phyloP scores from a whole-genome alignment of 2,113 vertebrate genomes.

The Pelodiscus sinensis region DNA sequence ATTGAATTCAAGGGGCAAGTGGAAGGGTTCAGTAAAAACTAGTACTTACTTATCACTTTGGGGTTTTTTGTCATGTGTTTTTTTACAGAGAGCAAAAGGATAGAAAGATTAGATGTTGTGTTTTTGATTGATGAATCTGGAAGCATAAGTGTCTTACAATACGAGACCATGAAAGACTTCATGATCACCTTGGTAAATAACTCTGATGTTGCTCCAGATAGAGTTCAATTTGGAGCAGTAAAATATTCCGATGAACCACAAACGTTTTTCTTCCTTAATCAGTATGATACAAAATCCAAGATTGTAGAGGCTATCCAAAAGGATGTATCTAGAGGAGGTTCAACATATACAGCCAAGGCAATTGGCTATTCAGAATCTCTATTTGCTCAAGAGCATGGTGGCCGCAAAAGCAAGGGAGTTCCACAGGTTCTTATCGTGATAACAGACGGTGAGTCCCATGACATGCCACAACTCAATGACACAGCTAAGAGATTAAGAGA shows the following conservation, averaged over 20 bases:
- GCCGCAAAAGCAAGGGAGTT: conserved; percentile 59
- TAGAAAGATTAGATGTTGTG: conserved; percentile 74
- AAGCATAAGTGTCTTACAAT: conserved; percentile 60
- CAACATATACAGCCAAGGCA: conserved; percentile 62
- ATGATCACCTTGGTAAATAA: conserved; percentile 74
- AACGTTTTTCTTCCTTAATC: conserved; percentile 63
- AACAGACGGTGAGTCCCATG: conserved; percentile 72
- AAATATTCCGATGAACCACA: conserved; percentile 66
- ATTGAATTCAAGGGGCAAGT: background rate
- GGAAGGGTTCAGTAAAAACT: background rate
- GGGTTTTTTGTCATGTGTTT: background rate
- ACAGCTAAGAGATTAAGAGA: conserved; percentile 55
- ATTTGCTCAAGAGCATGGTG: conserved; percentile 57
- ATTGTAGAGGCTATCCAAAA: conserved; percentile 49
- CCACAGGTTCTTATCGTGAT: conserved; percentile 77
- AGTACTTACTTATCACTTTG: background rate
- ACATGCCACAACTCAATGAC: conserved; percentile 27
- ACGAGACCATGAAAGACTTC: conserved; percentile 74
- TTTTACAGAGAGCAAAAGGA: conserved; percentile 68
- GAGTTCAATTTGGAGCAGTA: conserved; percentile 74
- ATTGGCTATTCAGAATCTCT: conserved; percentile 59
- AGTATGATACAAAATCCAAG: conserved; percentile 23
- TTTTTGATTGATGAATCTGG: conserved; percentile 77
- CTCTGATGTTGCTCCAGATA: conserved; percentile 65
- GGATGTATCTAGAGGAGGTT: conserved; percentile 23